Evolutionary conservation across 2,888 invertebrate species (phyloP).

Genomic region (Aproaerema taeniolella): DNA sequence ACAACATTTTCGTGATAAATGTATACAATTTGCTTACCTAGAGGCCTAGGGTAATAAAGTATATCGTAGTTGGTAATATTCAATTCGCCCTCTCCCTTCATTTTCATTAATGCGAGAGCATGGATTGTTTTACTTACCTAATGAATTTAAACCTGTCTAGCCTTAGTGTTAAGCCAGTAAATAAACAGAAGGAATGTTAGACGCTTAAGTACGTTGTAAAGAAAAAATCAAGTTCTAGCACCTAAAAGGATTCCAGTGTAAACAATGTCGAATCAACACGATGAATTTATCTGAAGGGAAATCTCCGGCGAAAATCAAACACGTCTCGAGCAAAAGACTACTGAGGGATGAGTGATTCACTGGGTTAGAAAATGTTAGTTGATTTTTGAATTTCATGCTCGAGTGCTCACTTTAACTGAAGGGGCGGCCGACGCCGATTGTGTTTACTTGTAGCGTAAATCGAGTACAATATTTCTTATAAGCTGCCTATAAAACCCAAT

Average conservation of each 20-base stretch:
- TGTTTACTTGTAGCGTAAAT: constrained; percentile 31
- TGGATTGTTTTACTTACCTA: constrained; percentile 1
- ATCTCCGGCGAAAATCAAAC: constrained; percentile 56
- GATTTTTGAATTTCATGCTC: constrained; percentile 73
- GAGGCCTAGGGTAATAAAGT: too few relatives aligned
- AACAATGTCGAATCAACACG: constrained; percentile 67
- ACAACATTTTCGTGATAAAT: too few relatives aligned
- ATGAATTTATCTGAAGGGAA: constrained; percentile 64
- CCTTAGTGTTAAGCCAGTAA: neutral
- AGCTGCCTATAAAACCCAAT: too few relatives aligned
- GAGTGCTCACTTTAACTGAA: constrained; percentile 51
- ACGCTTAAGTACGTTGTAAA: neutral
- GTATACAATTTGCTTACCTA: too few relatives aligned
- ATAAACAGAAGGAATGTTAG: neutral
- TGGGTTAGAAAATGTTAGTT: constrained; percentile 73
- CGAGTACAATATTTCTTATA: too few relatives aligned
- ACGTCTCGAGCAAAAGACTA: constrained; percentile 57
- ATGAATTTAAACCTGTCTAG: constrained; percentile 1
- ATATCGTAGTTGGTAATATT: too few relatives aligned
- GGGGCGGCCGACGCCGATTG: constrained; percentile 25
- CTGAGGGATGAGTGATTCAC: constrained; percentile 61
- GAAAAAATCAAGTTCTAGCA: constrained; percentile 41
- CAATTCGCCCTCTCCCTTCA: neutral
- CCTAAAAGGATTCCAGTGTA: constrained; percentile 57
- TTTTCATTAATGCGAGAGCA: constrained; percentile 4